Conservation (phyloP, 1,140 invertebrate genomes). For the Euschistus heros region DNA sequence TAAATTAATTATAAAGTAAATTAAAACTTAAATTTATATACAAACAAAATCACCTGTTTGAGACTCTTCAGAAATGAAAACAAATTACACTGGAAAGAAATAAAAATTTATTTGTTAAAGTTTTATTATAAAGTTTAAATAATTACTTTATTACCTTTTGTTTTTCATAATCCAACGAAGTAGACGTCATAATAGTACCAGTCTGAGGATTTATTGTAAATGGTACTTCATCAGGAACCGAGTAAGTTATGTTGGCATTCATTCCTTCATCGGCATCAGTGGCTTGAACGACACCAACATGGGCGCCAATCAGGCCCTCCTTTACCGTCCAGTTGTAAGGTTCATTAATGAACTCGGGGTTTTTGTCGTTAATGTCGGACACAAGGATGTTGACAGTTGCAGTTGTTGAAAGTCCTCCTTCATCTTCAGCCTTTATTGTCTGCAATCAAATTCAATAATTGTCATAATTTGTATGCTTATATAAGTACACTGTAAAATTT, state of each 20-base stretch:
- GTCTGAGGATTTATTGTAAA: slow-evolving; percentile 66
- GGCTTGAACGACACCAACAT: slow-evolving; percentile 69
- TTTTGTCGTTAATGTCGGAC: slow-evolving; percentile 83
- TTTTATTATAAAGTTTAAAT: too few species aligned
- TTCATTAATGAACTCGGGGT: slow-evolving; percentile 60
- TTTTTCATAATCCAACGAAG: slow-evolving; percentile 69
- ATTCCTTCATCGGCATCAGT: slow-evolving; percentile 67
- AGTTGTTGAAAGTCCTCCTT: slow-evolving; percentile 65
- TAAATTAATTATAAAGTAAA: too few species aligned
- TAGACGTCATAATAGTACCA: slow-evolving; percentile 64
- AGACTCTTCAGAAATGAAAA: too few species aligned
- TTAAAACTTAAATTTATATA: too few species aligned
- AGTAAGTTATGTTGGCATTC: slow-evolving; percentile 45
- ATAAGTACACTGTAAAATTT: too few species aligned
- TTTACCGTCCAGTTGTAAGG: slow-evolving; percentile 72
- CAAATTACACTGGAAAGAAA: too few species aligned
- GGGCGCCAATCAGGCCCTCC: slow-evolving; percentile 57
- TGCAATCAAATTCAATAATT: slow-evolving; percentile 33
- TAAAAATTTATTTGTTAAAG: too few species aligned
- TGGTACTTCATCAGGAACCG: slow-evolving; percentile 61
- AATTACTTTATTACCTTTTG: slow-evolving; percentile 46
- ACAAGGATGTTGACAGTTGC: slow-evolving; percentile 78
- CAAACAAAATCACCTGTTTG: too few species aligned
- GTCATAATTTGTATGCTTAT: too few species aligned
- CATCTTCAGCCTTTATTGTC: slow-evolving; percentile 75